Conservation (phyloP, 2,113 vertebrate genomes). For the Melierax canorus region DNA sequence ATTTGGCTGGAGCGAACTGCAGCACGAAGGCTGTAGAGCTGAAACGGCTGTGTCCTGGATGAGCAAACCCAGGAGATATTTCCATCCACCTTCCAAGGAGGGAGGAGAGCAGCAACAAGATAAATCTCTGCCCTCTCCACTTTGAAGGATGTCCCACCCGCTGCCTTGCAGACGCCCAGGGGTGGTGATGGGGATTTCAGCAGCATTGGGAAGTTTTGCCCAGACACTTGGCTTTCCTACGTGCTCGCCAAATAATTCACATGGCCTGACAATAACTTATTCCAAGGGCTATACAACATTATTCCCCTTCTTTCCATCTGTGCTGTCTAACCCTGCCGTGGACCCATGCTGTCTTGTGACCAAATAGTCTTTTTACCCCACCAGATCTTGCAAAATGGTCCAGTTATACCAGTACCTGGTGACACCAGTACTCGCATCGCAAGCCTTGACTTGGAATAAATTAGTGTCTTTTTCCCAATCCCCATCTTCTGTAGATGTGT, state of each 20-base stretch:
- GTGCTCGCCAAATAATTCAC: neutral
- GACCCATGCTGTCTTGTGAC: neutral
- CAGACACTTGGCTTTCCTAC: neutral
- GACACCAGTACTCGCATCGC: neutral
- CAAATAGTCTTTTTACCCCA: neutral
- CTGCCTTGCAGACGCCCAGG: neutral
- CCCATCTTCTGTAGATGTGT: neutral
- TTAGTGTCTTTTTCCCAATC: neutral
- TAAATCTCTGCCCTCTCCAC: neutral
- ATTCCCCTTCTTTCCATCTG: neutral
- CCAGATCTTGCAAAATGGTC: neutral
- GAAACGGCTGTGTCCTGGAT: rapidly evolving
- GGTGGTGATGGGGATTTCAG: neutral
- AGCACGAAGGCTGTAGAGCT: neutral
- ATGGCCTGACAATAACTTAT: neutral
- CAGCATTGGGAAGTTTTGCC: neutral
- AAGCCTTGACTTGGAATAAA: neutral
- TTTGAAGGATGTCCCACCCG: neutral
- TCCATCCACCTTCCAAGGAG: neutral
- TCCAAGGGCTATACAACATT: constrained; percentile 26
- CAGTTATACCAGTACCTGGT: neutral
- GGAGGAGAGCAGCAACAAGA: neutral
- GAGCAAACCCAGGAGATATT: neutral
- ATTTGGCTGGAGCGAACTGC: rapidly evolving
- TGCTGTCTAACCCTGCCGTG: neutral